Evolutionary conservation across 1,140 invertebrate genomes (phyloP).

Genomic region (Panagrolaimus sp.): DNA sequence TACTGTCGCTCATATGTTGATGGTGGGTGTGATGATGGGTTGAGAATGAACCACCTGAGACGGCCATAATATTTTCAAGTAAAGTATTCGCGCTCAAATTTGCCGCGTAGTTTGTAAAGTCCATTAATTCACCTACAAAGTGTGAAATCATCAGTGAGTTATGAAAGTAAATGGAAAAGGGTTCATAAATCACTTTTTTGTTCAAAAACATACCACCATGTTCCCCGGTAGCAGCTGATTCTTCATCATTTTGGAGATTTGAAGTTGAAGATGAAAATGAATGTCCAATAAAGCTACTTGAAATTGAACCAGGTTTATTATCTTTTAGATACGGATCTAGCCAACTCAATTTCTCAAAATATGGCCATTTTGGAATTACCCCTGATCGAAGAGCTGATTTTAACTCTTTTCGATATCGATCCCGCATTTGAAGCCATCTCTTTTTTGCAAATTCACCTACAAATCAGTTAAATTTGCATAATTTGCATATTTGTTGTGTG

Average conservation of each 20-base stretch:
- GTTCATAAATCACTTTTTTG: background rate
- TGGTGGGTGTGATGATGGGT: constrained; percentile 19
- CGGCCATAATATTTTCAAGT: constrained; percentile 36
- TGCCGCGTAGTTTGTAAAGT: constrained; percentile 26
- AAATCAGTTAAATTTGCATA: constrained; percentile 21
- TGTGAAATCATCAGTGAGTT: no score
- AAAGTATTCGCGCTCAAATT: constrained; percentile 25
- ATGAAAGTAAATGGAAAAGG: background rate
- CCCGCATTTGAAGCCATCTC: constrained; percentile 55
- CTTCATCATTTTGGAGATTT: no score
- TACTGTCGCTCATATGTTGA: background rate
- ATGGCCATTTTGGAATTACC: constrained; percentile 55
- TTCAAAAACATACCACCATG: background rate
- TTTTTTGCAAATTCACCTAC: constrained; percentile 59
- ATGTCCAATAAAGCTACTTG: constrained; percentile 7
- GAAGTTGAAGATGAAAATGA: background rate
- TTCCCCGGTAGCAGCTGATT: background rate
- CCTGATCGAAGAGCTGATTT: constrained; percentile 49
- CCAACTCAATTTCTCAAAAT: constrained; percentile 55
- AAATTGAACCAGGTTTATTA: background rate
- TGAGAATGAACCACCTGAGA: constrained; percentile 15
- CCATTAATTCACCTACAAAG: constrained; percentile 17
- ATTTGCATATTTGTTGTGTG: background rate
- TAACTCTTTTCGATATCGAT: constrained; percentile 55
- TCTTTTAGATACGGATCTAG: constrained; percentile 58